phyloP scores from a whole-genome alignment of 2,888 invertebrate species.

The Ochropleura plecta region DNA sequence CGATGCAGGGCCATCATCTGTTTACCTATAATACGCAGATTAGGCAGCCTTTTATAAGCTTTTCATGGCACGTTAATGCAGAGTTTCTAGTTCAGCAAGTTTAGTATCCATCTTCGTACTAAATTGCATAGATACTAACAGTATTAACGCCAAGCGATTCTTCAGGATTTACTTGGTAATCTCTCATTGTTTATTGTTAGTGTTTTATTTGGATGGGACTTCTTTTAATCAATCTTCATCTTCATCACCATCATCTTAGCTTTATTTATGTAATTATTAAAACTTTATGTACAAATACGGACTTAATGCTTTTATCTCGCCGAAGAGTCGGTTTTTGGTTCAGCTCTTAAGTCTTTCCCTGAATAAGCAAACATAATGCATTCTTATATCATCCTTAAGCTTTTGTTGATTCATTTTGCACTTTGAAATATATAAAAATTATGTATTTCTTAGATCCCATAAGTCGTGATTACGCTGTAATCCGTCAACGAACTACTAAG shows the following conservation, averaged over 20 bases:
- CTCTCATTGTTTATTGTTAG: conserved; percentile 7
- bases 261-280: not conserved
- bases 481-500: not conserved
- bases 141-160: conserved; percentile 3
- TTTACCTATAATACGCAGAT: conserved; percentile 59
- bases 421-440: not conserved
- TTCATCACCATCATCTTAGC: not conserved
- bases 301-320: not conserved
- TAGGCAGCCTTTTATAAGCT: conserved; percentile 53
- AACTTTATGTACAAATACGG: too few species aligned
- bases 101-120: conserved; percentile 20
- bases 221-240: not conserved
- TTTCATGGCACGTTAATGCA: conserved; percentile 41
- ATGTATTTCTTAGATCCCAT: not conserved
- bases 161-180: conserved; percentile 7
- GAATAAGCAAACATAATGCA: not conserved
- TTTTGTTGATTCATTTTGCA: not conserved
- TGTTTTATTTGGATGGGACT: conserved; percentile 14
- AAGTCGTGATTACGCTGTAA: not conserved
- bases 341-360: not conserved
- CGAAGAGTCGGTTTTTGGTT: not conserved
- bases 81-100: conserved; percentile 25
- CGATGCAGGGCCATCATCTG: conserved; percentile 59
- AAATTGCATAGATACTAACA: not conserved
- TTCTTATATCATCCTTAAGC: not conserved